Base-by-base conservation (phyloP, 1,140 invertebrate species). In the Alviniconcha marisindica region DNA sequence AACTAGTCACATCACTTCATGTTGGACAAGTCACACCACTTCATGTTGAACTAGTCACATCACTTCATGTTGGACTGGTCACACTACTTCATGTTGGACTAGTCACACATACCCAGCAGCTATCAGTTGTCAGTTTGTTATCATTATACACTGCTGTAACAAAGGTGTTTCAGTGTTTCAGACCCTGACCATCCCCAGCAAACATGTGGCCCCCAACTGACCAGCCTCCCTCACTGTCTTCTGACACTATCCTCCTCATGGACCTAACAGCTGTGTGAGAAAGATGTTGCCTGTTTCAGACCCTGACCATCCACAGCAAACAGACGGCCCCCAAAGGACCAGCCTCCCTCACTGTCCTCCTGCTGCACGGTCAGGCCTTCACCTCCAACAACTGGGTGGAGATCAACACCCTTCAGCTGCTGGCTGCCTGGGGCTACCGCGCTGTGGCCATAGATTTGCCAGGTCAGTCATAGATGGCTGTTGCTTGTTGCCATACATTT, bases 371-470 rank as follows among this genome's bases (percentile, higher is more conserved):
- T 7, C 84, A 84, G 42, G 81, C 78, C 42, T 94, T 94, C 85
- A 89, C 91, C 10, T 94, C 94, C 3, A 40, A 92, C 82, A 92
- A 90, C 40, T 94, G 94, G 94, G 51, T 88, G 15, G 87, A 93
- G 5, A 88, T 93, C 21, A 86, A 88, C 78, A 93, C 93, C 18
- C 85, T 94, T 4, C 84, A 91, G 40, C 85, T 92, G 21, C 77
- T 94, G 31, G 89, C 91, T 51, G 91, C 90, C 18, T 88, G 92
- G 87, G 94, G 93, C 3, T 92, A 93, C 85, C 82, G 81, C 7
- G 89, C 90, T 36, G 84, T 93, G 7, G 94, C 93, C 80, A 85
- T 94, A 71, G 93, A 94, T 88, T 83, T 94, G 24, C 94, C 94
- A 87, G 92, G 93, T 94, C 85, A 42, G 71, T 66, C 5, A 33